phyloP scores from a whole-genome alignment of 1,140 invertebrate genomes.

The Mylabris phalerata region DNA sequence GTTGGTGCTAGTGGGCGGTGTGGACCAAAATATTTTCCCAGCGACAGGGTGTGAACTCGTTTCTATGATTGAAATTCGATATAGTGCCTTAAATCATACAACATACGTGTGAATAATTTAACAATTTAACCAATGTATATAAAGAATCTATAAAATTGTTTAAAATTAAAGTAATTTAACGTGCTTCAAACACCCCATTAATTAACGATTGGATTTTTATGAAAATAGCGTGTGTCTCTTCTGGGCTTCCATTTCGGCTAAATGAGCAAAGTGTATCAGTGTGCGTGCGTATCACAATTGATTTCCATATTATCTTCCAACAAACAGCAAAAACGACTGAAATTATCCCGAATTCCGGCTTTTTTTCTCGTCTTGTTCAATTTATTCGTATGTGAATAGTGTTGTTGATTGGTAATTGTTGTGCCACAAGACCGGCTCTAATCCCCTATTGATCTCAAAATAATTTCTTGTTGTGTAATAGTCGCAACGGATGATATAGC shows the following conservation, averaged over 20 bases:
- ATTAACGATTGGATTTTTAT: background rate
- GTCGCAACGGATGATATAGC: background rate
- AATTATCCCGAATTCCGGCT: background rate
- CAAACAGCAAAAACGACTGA: background rate
- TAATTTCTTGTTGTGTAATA: constrained; percentile 2
- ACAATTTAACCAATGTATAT: too few relatives aligned
- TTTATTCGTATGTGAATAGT: too few relatives aligned
- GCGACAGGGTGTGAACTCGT: constrained; percentile 7
- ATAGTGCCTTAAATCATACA: constrained; percentile 8
- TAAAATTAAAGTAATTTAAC: constrained; percentile 2
- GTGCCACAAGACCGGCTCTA: background rate
- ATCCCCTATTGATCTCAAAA: constrained; percentile 5
- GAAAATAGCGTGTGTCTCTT: constrained; percentile 4
- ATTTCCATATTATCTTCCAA: too few relatives aligned
- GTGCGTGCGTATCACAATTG: too few relatives aligned
- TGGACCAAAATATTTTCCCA: constrained; percentile 3
- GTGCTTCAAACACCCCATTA: constrained; percentile 8
- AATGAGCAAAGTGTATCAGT: background rate
- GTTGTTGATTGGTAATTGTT: too few relatives aligned
- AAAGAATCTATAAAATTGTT: background rate
- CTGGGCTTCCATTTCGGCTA: constrained; percentile 8
- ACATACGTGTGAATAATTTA: background rate
- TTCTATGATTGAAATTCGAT: background rate
- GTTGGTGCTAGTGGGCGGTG: constrained; percentile 4
- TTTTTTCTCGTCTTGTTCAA: too few relatives aligned